These are phyloP conservation scores for Hystrix brachyura DNA, from an alignment of 2,113 vertebrate genomes.

Conservation along the genomic window DNA sequence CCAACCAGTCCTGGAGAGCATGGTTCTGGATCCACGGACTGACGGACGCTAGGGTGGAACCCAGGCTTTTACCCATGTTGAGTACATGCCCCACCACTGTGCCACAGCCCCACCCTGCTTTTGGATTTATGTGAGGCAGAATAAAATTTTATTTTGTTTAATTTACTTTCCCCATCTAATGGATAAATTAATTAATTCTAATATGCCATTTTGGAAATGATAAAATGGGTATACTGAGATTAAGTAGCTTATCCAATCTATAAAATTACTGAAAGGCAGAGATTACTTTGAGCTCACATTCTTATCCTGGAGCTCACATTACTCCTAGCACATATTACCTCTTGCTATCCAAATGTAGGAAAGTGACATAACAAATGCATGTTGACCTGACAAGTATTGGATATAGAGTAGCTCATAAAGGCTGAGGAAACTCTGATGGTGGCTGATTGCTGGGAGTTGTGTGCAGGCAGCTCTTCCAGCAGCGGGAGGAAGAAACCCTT, in stretches of 20 bases:
- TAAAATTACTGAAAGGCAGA: slow-evolving; percentile 1
- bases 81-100: neutral
- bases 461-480: neutral
- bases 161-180: neutral
- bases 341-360: neutral
- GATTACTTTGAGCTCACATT: neutral
- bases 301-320: neutral
- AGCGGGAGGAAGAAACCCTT: neutral
- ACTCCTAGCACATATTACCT: neutral
- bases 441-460: neutral
- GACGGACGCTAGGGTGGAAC: neutral
- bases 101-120: neutral
- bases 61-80: neutral
- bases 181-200: neutral
- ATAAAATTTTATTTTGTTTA: slow-evolving; percentile 38
- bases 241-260: slow-evolving; percentile 20
- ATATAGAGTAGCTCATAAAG: neutral
- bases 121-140: neutral
- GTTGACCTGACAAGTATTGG: neutral
- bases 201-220: slow-evolving; percentile 51
- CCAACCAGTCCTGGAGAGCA: neutral
- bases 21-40: neutral
- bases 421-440: slow-evolving; percentile 8
- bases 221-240: neutral
- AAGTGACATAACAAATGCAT: slow-evolving; percentile 25